Base-by-base conservation (phyloP, 2,797 vertebrate genomes). In the Aulostomus chinensis region DNA sequence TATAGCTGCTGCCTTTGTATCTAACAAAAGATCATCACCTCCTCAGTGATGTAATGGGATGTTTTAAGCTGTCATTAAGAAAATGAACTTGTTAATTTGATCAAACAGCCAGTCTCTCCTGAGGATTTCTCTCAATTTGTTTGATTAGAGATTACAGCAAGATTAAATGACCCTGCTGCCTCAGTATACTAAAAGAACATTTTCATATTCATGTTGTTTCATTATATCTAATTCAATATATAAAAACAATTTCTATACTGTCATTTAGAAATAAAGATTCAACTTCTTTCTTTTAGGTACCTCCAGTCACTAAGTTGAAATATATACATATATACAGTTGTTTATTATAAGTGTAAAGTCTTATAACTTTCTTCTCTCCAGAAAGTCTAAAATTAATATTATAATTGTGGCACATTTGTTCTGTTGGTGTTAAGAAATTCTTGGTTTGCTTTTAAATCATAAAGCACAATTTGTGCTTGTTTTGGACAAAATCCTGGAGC, bases 21-120 rank as follows among this genome's bases (percentile, higher is more conserved):
- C 68, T 58, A 47, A 12, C 10, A 71, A 73, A 75, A 75, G 72
- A 82, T 59, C 67, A 67, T 39, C 76, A 29, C 59, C 46, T 24
- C 50, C 59, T 10, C 34, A 2, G 31, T 49, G 16, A 7, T 43
- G 46, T 61, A 58, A 70, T 34, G 40, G 60, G 49, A 37, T 51
- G 53, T 72, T 78, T 62, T 83, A 79, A 81, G 43, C 58, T 75
- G 58, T 80, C 80, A 71, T 87, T 80, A 72, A 57, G 45, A 59
- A 80, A 83, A 87, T 73, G 59, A 69, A 68, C 55, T 57, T 68
- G 65, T 77, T 80, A 45, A 78, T 78, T 81, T 73, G 5, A 56
- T 54, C 43, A 55, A 62, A 67, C 46, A 56, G 34, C 56, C 16
- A 25, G 31, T 51, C n/a, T 69, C 45, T 58, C 52, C 3, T 7